Conservation (phyloP, 2,888 invertebrate species). For the Dichetophora obliterata region DNA sequence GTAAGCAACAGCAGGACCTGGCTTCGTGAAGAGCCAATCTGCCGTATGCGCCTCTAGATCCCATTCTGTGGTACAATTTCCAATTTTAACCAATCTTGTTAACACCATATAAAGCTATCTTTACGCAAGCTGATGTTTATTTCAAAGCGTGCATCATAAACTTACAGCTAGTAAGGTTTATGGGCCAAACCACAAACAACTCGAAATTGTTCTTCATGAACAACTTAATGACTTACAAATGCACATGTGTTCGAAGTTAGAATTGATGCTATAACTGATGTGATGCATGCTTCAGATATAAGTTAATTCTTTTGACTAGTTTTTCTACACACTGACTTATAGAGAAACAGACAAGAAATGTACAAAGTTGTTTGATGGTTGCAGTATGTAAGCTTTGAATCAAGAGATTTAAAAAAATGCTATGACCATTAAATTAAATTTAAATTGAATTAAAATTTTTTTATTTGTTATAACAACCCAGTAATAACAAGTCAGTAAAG, state of each 20-base stretch:
- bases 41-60: background rate
- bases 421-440: slow-evolving; percentile 19
- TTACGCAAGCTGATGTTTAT: slow-evolving; percentile 59
- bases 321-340: no score
- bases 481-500: no score
- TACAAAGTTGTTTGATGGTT: no score
- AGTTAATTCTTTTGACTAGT: no score
- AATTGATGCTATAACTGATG: background rate
- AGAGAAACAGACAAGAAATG: no score
- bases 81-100: slow-evolving; percentile 45
- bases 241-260: no score
- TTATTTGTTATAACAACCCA: no score
- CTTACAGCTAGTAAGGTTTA: background rate
- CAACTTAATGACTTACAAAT: no score
- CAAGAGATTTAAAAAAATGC: background rate
- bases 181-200: slow-evolving; percentile 9
- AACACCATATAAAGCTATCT: slow-evolving; percentile 61
- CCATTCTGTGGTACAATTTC: background rate
- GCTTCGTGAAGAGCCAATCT: background rate
- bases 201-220: no score
- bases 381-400: no score
- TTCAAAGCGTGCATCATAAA: slow-evolving; percentile 25
- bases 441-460: background rate
- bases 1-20: background rate
- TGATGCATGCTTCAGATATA: background rate